Evolutionary conservation across 2,888 invertebrate genomes (phyloP), one percentile per base, ranked within the genome.

Genomic region (Drosophila cyrtoloma): DNA sequence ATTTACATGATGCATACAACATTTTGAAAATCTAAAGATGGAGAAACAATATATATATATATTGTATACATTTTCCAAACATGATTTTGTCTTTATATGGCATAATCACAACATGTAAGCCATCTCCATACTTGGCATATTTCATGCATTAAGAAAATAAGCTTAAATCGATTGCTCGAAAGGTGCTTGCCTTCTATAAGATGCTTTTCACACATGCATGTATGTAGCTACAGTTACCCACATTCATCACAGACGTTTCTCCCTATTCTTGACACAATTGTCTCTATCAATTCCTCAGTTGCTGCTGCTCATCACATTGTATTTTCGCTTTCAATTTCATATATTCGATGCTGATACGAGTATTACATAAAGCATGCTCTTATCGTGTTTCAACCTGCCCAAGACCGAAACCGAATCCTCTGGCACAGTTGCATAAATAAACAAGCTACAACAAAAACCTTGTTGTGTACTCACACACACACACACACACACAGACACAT

Each of bases 341-440:
- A 44, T 51, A 52, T 70, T 65, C 67, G 50, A 59, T 65, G 59
- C 39, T 65, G 79, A 81, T 81, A 58, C 42, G 65, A 59, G 37
- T 42, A 79, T 82, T 81, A 82, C 79, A 81, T 79, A 79, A 78
- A 74, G 63, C 69, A 57, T 69, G 80, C 64, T 71, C 80, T 75
- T 80, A 80, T 80, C 83, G 79, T 52, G 53, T 61, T 58, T 71
- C 65, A 51, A 65, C 51, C 52, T 59, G 39, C 56, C 59, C 67
- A 63, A 66, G 67, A 58, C 75, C 61, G 55, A 61, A 74, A 56
- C 75, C 64, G 69, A 71, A 80, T 75, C 65, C 68, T 66, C 68
- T 79, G 80, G 80, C 82, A 89, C 79, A 79, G 76, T 76, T 86
- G 82, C 82, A 81, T 89, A 89, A 88, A 85, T 88, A 87, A 82